Conservation (phyloP, 2,797 vertebrate genomes). For the Chrosomus eos region DNA sequence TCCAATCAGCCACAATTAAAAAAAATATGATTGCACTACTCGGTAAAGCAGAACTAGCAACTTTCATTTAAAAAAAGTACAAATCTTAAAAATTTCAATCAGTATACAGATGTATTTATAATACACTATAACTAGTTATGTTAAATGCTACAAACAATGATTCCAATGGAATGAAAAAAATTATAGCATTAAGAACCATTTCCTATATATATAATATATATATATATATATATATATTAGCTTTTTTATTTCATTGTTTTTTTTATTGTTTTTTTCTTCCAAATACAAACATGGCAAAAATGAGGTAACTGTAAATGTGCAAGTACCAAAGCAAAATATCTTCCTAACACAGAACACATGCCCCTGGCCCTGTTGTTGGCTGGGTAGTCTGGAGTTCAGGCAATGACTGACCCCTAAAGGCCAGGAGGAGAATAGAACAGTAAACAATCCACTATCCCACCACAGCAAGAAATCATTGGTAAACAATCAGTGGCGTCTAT, state of each 20-base stretch:
- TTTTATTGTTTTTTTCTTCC: constrained; percentile 81
- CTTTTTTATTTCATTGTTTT: constrained; percentile 85
- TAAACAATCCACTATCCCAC: constrained; percentile 97
- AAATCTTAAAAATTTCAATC: constrained; percentile 99
- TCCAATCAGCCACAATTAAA: constrained; percentile 99
- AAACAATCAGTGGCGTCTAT: constrained; percentile 95
- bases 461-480: constrained; percentile 94
- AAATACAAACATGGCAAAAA: constrained; percentile 99
- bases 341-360: constrained; percentile 95
- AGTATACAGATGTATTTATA: constrained; percentile 99
- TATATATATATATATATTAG: constrained; percentile 98
- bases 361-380: constrained; percentile 87
- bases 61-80: constrained; percentile 99
- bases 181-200: constrained; percentile 99
- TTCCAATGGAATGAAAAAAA: constrained; percentile 99
- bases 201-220: constrained; percentile 87
- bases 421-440: constrained; percentile 93
- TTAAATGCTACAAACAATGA: constrained; percentile 99
- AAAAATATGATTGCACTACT: constrained; percentile 99
- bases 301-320: constrained; percentile 99
- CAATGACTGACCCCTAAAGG: constrained; percentile 85
- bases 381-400: constrained; percentile 83
- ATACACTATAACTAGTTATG: constrained; percentile 99
- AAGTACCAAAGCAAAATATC: constrained; percentile 99
- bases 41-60: constrained; percentile 99